A percentile compares a stretch with the other conserved stretches of the same genome.
These are phyloP conservation scores for Mormyrus iriodes DNA, from an alignment of 2,113 vertebrate species.

Conservation along the genomic window DNA sequence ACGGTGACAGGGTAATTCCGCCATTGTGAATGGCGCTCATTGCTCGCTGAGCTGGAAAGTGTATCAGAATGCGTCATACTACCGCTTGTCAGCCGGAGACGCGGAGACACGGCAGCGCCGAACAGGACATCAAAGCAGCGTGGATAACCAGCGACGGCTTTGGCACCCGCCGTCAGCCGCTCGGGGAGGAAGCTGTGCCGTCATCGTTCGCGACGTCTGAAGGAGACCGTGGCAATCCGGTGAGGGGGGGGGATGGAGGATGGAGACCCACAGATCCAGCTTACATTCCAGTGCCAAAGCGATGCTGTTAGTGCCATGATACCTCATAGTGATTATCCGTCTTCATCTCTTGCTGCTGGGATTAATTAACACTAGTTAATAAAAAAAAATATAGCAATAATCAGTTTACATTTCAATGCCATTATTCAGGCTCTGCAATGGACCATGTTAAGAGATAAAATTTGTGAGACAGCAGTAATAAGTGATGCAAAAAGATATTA, in stretches of 20 bases:
- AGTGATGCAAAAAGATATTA: too few species aligned
- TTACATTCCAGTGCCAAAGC: neutral
- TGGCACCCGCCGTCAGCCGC: neutral
- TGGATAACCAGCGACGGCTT: constrained; percentile 12
- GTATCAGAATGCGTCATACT: neutral
- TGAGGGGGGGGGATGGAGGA: neutral
- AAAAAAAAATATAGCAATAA: neutral
- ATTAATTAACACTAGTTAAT: neutral
- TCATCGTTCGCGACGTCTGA: neutral
- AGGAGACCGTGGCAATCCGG: neutral
- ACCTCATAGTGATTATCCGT: neutral
- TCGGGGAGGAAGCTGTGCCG: neutral
- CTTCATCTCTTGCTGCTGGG: neutral
- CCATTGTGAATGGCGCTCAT: constrained; percentile 1
- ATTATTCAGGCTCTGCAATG: neutral
- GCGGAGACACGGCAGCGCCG: neutral
- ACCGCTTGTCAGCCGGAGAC: constrained; percentile 18
- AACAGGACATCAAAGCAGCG: constrained; percentile 8
- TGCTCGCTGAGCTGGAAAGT: constrained; percentile 12
- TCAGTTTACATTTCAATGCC: neutral
- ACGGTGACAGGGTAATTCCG: constrained; percentile 14
- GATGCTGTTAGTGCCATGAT: neutral
- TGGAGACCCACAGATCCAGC: neutral
- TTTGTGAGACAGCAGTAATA: too few species aligned
- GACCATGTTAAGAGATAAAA: too few species aligned